phyloP scores from a whole-genome alignment of 1,140 invertebrate genomes.

The Listronotus oregonensis region DNA sequence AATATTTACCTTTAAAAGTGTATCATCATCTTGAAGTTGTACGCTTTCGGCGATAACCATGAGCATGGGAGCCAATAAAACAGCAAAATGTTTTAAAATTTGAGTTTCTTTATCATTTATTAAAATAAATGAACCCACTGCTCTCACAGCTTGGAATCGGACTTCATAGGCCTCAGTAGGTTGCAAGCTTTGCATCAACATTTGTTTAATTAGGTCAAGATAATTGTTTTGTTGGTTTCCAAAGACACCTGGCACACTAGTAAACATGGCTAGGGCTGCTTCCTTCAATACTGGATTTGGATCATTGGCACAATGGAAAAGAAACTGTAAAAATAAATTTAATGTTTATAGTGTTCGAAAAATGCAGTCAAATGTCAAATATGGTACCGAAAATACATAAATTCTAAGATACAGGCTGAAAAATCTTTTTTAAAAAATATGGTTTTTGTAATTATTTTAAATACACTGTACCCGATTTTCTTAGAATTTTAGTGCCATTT shows the following conservation, averaged over 20 bases:
- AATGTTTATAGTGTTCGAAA: neutral
- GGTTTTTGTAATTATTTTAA: no score
- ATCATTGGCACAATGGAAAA: conserved; percentile 92
- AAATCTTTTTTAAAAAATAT: no score
- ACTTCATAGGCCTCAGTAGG: conserved; percentile 73
- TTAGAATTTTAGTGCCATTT: no score
- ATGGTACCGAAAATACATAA: no score
- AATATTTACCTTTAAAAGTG: conserved; percentile 71
- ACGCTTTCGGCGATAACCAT: conserved; percentile 80
- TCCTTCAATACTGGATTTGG: conserved; percentile 84
- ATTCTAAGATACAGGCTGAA: no score
- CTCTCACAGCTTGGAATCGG: conserved; percentile 79
- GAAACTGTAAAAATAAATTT: conserved; percentile 63
- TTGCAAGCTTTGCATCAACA: conserved; percentile 82
- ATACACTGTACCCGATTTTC: no score
- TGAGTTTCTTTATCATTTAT: conserved; percentile 87
- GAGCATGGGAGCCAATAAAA: conserved; percentile 74
- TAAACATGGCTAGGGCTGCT: conserved; percentile 91
- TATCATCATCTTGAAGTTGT: conserved; percentile 85
- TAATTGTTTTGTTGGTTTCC: conserved; percentile 93
- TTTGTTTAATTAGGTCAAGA: conserved; percentile 91
- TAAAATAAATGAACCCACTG: conserved; percentile 88
- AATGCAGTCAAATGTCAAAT: no score
- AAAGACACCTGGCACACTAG: conserved; percentile 94
- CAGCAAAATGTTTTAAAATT: conserved; percentile 86